phyloP scores from a whole-genome alignment of 30 jellyfish, hydroid and myxozoan species.

The Mastigias papua region DNA sequence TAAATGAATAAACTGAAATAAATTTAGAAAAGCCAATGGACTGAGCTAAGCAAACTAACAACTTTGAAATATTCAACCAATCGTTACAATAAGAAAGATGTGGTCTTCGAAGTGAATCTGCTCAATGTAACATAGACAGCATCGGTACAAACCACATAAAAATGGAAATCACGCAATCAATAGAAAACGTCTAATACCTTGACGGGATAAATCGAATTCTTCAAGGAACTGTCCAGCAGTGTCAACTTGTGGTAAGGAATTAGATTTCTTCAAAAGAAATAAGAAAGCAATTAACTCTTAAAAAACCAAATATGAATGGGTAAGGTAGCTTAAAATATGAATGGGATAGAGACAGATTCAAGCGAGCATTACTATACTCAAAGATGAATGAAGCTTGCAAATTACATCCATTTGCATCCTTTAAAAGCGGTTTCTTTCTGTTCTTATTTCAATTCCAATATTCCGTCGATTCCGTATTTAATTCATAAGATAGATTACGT shows the following conservation, averaged over 20 bases:
- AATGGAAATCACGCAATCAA: neutral
- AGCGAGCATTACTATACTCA: neutral
- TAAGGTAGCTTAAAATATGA: neutral
- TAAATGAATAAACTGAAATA: too few relatives aligned
- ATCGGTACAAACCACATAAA: neutral
- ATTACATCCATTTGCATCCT: neutral
- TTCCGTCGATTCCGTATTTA: neutral
- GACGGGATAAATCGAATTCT: slow-evolving; percentile 40
- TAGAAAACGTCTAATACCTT: slow-evolving; percentile 3
- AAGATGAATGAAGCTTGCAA: neutral
- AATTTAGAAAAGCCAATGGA: too few relatives aligned
- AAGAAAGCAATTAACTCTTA: neutral
- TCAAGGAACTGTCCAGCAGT: slow-evolving; percentile 56
- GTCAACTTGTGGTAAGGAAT: slow-evolving; percentile 45
- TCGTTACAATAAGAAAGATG: too few relatives aligned
- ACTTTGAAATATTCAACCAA: too few relatives aligned
- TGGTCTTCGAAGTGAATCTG: too few relatives aligned
- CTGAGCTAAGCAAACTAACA: too few relatives aligned
- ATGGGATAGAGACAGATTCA: neutral
- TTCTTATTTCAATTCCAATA: neutral
- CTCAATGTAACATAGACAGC: too few relatives aligned
- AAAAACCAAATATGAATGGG: too few relatives aligned
- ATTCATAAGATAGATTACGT: neutral
- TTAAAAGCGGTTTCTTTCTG: slow-evolving; percentile 4
- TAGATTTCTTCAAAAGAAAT: slow-evolving; percentile 36